These are phyloP conservation scores for Chymomyza fuscimana DNA, from an alignment of 2,888 invertebrate species.

Conservation along the genomic window DNA sequence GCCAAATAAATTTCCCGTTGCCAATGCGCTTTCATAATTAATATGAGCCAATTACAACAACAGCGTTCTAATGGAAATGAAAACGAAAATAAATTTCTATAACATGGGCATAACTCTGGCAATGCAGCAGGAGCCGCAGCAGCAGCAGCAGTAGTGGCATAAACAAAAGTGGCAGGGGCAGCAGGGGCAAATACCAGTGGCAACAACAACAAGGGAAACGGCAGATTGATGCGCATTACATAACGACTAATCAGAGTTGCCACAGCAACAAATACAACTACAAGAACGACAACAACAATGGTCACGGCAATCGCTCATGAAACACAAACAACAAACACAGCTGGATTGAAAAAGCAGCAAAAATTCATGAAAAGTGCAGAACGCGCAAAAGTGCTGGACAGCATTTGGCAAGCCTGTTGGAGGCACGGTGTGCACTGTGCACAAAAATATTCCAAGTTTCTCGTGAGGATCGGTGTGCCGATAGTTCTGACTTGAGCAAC, in stretches of 20 bases:
- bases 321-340: constrained; percentile 37
- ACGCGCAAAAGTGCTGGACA: constrained; percentile 42
- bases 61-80: constrained; percentile 43
- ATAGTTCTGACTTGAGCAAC: no score
- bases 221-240: constrained; percentile 63
- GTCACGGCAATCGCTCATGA: constrained; percentile 18
- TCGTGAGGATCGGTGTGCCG: no score
- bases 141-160: constrained; percentile 9
- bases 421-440: not conserved
- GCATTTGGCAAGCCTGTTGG: not conserved
- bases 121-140: constrained; percentile 11
- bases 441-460: not conserved
- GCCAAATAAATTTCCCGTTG: constrained; percentile 66
- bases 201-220: not conserved
- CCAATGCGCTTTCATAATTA: constrained; percentile 71
- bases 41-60: constrained; percentile 61
- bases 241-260: constrained; percentile 59
- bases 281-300: not conserved
- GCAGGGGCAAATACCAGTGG: not conserved
- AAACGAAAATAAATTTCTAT: constrained; percentile 28
- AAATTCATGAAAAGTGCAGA: constrained; percentile 61
- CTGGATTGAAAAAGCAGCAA: constrained; percentile 7
- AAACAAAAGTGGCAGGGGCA: not conserved
- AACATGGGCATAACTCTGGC: constrained; percentile 28
- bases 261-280: constrained; percentile 14